phyloP scores from a whole-genome alignment of 2,113 vertebrate species.

The Larimichthys crocea region DNA sequence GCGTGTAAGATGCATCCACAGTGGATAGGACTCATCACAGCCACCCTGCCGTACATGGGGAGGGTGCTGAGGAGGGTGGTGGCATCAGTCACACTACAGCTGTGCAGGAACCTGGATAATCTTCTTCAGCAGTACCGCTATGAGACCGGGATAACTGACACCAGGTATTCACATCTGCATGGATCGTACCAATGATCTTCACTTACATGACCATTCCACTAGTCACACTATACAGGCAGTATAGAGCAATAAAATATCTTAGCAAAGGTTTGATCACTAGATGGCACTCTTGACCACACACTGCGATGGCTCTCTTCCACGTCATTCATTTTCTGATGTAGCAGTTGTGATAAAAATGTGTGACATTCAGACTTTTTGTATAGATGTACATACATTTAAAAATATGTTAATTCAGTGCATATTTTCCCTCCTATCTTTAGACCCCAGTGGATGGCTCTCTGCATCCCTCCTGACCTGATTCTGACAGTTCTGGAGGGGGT shows the following conservation, averaged over 20 bases:
- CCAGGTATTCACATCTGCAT: slow-evolving; percentile 81
- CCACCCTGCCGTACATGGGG: slow-evolving; percentile 97
- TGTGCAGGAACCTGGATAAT: slow-evolving; percentile 97
- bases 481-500: slow-evolving; percentile 97
- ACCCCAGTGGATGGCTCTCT: slow-evolving; percentile 95
- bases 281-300: slow-evolving; percentile 51
- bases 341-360: neutral
- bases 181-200: neutral
- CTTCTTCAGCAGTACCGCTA: slow-evolving; percentile 97
- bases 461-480: slow-evolving; percentile 96
- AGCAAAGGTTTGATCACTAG: slow-evolving; percentile 49
- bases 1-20: slow-evolving; percentile 98
- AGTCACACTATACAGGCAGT: neutral
- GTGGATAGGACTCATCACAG: slow-evolving; percentile 97
- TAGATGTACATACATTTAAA: neutral
- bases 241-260: neutral
- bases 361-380: neutral
- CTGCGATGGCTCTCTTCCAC: neutral
- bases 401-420: neutral
- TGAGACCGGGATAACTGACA: slow-evolving; percentile 91
- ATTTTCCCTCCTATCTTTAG: slow-evolving; percentile 74
- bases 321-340: neutral
- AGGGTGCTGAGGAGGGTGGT: slow-evolving; percentile 94
- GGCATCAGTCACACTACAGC: slow-evolving; percentile 96
- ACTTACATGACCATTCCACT: neutral